Evolutionary conservation across 2,888 invertebrate genomes (phyloP).

Genomic region (Monochamus alternatus): DNA sequence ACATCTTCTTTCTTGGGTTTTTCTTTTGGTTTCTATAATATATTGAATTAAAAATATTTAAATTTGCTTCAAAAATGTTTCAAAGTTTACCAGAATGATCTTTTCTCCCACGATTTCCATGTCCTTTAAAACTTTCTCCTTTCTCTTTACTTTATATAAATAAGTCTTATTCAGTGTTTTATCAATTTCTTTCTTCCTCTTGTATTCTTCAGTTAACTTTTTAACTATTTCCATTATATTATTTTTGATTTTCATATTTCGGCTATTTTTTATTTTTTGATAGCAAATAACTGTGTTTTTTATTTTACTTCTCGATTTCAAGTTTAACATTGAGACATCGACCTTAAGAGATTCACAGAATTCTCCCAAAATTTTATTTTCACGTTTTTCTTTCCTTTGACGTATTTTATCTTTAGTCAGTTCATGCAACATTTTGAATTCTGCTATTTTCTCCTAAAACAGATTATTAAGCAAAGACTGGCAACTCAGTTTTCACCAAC

Average conservation of each 20-base stretch:
- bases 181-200: constrained; percentile 38
- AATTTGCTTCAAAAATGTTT: not conserved
- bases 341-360: constrained; percentile 46
- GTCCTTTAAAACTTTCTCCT: constrained; percentile 46
- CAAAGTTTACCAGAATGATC: constrained; percentile 24
- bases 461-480: not conserved
- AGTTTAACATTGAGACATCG: constrained; percentile 38
- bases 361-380: constrained; percentile 35
- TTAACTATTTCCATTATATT: constrained; percentile 47
- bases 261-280: constrained; percentile 33
- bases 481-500: constrained; percentile 26
- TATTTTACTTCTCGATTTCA: constrained; percentile 32
- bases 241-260: constrained; percentile 35
- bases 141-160: constrained; percentile 40
- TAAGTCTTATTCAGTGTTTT: constrained; percentile 37
- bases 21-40: constrained; percentile 18
- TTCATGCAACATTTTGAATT: constrained; percentile 42
- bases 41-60: not conserved
- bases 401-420: constrained; percentile 32
- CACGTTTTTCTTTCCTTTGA: constrained; percentile 13
- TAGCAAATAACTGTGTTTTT: constrained; percentile 45
- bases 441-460: constrained; percentile 53
- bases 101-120: constrained; percentile 46
- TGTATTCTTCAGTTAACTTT: constrained; percentile 46
- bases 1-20: constrained; percentile 23